phyloP scores from a whole-genome alignment of 2,797 vertebrate species.

The Chaetophractus vellerosus region DNA sequence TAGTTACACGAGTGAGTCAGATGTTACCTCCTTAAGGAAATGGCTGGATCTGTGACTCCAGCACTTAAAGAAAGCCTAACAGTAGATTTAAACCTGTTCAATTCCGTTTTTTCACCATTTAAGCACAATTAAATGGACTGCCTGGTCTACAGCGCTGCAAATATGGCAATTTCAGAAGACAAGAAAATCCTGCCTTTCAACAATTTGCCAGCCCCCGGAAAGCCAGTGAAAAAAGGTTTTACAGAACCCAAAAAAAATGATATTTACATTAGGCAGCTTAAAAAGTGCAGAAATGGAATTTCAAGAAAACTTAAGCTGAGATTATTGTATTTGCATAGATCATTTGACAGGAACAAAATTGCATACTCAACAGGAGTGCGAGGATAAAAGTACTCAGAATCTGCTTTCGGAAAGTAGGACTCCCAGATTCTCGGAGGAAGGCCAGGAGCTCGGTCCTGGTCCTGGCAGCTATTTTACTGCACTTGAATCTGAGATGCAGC shows the following conservation, averaged over 20 bases:
- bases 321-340: not conserved
- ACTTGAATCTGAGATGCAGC: fast-evolving
- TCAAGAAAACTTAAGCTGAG: not conserved
- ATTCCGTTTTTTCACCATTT: not conserved
- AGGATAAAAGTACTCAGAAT: not conserved
- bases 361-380: fast-evolving
- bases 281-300: not conserved
- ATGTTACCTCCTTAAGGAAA: not conserved
- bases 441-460: not conserved
- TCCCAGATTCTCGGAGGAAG: not conserved
- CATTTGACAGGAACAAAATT: not conserved
- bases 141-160: not conserved
- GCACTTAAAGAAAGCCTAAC: not conserved
- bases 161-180: slow-evolving; percentile 40
- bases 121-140: not conserved
- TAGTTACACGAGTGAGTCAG: not conserved
- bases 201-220: not conserved
- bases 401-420: not conserved
- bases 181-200: not conserved
- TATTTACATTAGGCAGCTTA: not conserved
- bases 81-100: not conserved
- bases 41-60: not conserved
- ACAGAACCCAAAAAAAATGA: not conserved
- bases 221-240: not conserved
- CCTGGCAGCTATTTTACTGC: not conserved